A percentile compares a stretch with the other conserved stretches of the same genome.
Conservation (phyloP, 2,113 vertebrate species). For the Galemys pyrenaicus region DNA sequence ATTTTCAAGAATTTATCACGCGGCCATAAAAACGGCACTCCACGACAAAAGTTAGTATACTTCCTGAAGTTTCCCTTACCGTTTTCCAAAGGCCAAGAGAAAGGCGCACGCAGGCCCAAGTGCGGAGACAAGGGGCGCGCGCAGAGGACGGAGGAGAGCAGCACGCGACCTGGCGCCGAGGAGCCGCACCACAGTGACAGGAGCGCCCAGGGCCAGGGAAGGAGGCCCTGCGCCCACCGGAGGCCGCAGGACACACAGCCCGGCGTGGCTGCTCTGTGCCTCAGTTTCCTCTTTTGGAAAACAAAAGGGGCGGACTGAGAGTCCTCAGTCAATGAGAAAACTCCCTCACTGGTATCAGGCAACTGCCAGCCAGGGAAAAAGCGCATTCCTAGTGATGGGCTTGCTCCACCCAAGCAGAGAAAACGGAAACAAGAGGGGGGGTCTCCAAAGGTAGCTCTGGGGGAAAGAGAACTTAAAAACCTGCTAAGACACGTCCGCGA, state of each 20-base stretch:
- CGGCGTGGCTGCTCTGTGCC: neutral
- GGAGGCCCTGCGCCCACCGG: neutral
- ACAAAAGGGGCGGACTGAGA: neutral
- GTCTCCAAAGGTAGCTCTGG: constrained; percentile 12
- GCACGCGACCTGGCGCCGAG: no score
- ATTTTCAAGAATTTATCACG: constrained; percentile 84
- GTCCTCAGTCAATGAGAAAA: neutral
- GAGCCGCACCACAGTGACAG: neutral
- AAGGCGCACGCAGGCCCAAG: neutral
- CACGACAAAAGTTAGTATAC: constrained; percentile 76
- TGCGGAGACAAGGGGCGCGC: constrained; percentile 32
- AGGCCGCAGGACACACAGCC: no score
- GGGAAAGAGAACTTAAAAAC: neutral
- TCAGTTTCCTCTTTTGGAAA: neutral
- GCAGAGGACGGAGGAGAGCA: no score
- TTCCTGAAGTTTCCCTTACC: constrained; percentile 69
- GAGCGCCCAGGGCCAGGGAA: neutral
- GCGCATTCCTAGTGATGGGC: neutral
- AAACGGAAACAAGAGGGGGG: neutral
- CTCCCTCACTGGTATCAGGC: neutral
- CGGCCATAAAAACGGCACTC: constrained; percentile 81
- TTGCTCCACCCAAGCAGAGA: neutral
- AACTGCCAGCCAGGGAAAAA: neutral
- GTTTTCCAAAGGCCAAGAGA: constrained; percentile 57
- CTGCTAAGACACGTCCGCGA: no score